These are phyloP conservation scores for Vulpes ferrilata DNA, from an alignment of 2,113 vertebrate genomes.

Conservation along the genomic window DNA sequence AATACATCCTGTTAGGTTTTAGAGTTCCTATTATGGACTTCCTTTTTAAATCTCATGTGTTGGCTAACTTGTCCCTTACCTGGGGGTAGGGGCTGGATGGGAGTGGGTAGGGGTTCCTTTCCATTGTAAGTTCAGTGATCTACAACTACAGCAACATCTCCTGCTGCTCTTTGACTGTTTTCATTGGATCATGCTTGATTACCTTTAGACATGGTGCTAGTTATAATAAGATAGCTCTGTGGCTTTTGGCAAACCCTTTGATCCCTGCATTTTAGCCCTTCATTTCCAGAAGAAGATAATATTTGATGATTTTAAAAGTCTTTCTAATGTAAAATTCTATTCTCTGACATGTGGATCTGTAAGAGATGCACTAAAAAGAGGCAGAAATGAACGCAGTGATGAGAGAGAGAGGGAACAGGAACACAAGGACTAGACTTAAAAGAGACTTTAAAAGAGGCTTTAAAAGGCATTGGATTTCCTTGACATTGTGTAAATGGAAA, in stretches of 20 bases:
- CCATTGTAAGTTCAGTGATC: not conserved
- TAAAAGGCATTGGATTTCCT: not conserved
- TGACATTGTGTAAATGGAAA: not conserved
- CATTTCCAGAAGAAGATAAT: slow-evolving; percentile 17
- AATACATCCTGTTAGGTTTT: not conserved
- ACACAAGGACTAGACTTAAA: not conserved
- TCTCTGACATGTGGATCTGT: not conserved
- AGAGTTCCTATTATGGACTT: slow-evolving; percentile 49
- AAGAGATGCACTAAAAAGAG: not conserved
- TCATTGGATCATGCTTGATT: not conserved
- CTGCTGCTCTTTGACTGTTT: not conserved
- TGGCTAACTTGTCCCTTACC: not conserved
- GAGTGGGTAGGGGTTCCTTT: not conserved
- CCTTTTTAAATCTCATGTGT: not conserved
- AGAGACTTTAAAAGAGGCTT: slow-evolving; percentile 15
- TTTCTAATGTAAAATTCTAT: slow-evolving; percentile 10
- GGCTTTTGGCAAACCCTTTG: not conserved
- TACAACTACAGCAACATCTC: not conserved
- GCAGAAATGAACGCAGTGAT: not conserved
- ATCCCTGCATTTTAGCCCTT: slow-evolving; percentile 38
- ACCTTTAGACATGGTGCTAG: not conserved
- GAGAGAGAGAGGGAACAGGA: not conserved
- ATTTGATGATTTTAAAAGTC: not conserved
- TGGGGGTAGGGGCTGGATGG: slow-evolving; percentile 2
- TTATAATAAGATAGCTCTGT: not conserved